Evolutionary conservation across 2,797 vertebrate species (phyloP).

Genomic region (Trachops cirrhosus): DNA sequence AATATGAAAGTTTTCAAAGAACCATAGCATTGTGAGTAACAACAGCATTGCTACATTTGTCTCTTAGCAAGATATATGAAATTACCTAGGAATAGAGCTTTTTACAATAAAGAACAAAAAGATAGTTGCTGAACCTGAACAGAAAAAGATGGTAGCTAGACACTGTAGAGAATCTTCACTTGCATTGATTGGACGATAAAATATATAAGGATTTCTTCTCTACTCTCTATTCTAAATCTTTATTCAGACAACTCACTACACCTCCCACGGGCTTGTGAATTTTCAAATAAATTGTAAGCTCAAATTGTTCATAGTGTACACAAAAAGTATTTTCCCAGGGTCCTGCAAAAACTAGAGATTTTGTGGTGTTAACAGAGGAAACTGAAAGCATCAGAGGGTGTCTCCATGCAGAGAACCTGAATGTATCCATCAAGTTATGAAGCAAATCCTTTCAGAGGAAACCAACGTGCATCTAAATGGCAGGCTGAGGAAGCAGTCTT

Average conservation of each 20-base stretch:
- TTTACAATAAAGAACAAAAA: conserved; percentile 2
- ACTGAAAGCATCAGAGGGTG: not conserved
- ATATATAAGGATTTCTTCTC: not conserved
- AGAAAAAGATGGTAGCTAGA: not conserved
- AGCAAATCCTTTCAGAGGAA: conserved; percentile 41
- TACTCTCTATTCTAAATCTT: not conserved
- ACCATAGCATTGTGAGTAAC: not conserved
- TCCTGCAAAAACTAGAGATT: not conserved
- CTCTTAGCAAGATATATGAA: conserved; percentile 8
- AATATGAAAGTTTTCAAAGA: conserved; percentile 15
- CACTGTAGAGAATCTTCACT: not conserved
- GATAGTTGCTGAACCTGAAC: not conserved
- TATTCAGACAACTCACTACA: not conserved
- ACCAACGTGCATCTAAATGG: conserved; percentile 11
- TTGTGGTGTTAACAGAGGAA: not conserved
- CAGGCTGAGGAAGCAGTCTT: not conserved
- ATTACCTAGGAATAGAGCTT: conserved; percentile 11
- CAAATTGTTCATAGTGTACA: not conserved
- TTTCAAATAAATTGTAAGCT: conserved; percentile 27
- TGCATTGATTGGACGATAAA: not conserved
- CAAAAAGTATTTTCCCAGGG: not conserved
- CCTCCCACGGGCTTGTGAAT: not conserved
- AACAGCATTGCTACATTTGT: conserved; percentile 24
- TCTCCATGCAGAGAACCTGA: not conserved
- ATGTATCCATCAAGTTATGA: not conserved